Evolutionary conservation across 2,113 vertebrate genomes (phyloP), one percentile per base, ranked within the genome.

Genomic region (Forbesichthys papilliferus): DNA sequence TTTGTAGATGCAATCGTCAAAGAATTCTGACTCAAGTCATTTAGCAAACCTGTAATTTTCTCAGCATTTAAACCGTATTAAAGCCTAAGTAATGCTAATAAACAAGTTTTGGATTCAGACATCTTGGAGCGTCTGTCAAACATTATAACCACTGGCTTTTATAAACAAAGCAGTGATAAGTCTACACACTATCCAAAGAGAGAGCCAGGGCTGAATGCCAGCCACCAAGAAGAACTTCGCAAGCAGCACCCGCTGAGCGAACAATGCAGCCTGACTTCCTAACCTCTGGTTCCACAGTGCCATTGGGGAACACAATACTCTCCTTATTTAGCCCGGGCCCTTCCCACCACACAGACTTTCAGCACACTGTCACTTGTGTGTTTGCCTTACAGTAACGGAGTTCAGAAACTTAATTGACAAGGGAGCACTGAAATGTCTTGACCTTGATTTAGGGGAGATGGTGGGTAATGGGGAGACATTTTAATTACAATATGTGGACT

Each of bases 221-320:
- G 69, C 73, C 58, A 71, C 75, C 83, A 65, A 79, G 75, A 70
- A 69, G 71, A 78, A 71, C 65, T 11, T 61, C 18, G 54, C 62
- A 20, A n/a, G 42, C 56, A 52, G 63, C 59, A 27, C 52, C 65
- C 66, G 27, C 66, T 18, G 73, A 74, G 14, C 14, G 77, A 90
- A 90, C 91, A 90, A 90, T 90, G 83, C 82, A 58, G 82, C 68
- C 74, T 79, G 85, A 87, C 91, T 88, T 90, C 89, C 89, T 90
- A 89, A 90, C 91, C 90, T 86, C 59, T 77, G 76, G 33, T 66
- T 85, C 82, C 74, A 71, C 18, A 55, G 79, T 71, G 61, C 77
- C 78, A 83, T 69, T 56, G 55, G 61, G 82, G 87, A 85, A 88
- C 27, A 92, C 91, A 90, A 89, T 88, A 83, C 76, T 64, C 66